A percentile compares a stretch with the other conserved stretches of the same genome.
Evolutionary conservation across 2,113 vertebrate species (phyloP).

Genomic region (Proteles cristata): DNA sequence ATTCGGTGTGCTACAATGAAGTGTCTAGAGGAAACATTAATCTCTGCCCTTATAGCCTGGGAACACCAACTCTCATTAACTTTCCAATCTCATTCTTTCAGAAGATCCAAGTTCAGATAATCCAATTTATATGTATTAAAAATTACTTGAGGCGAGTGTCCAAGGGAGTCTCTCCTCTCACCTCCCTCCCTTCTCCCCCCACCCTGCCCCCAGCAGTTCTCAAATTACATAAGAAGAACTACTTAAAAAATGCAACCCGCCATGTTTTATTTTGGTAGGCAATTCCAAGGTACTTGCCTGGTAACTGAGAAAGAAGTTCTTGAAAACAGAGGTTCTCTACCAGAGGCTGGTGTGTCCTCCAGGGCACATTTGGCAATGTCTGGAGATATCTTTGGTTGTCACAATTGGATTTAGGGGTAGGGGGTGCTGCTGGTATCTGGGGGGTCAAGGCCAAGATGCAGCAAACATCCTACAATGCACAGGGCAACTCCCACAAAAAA

Average conservation of each 20-base stretch:
- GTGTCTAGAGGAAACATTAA: background rate
- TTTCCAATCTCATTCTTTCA: background rate
- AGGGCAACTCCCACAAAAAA: background rate
- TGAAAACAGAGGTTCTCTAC: background rate
- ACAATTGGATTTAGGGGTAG: background rate
- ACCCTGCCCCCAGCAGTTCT: rapidly evolving
- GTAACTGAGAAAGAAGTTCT: background rate
- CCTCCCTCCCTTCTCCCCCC: rapidly evolving
- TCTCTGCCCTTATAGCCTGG: background rate
- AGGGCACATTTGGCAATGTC: background rate
- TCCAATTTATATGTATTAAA: background rate
- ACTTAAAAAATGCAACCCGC: background rate
- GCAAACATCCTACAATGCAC: background rate
- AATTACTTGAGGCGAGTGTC: background rate
- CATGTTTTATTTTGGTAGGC: background rate
- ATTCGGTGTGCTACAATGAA: background rate
- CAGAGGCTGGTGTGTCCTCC: background rate
- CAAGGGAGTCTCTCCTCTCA: background rate
- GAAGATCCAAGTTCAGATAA: background rate
- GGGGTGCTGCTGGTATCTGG: background rate
- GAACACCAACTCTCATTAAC: background rate
- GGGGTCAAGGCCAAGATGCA: background rate
- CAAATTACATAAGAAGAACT: background rate
- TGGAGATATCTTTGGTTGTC: background rate
- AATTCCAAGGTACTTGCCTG: background rate